phyloP scores from a whole-genome alignment of 2,888 invertebrate species.

The Conus canariensis region DNA sequence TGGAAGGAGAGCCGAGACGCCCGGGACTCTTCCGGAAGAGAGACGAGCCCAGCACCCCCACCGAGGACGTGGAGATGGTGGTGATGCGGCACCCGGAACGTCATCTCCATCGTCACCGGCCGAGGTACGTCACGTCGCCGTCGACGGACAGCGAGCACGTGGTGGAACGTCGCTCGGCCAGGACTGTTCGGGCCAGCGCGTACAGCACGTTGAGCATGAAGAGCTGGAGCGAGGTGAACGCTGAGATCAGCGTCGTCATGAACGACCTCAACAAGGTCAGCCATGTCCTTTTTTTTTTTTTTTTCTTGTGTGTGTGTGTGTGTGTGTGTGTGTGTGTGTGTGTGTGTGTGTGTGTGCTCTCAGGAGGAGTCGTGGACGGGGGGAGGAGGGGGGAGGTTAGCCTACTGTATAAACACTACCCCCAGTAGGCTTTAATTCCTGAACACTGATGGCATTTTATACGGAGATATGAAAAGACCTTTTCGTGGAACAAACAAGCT shows the following conservation, averaged over 20 bases:
- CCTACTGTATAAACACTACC: no score
- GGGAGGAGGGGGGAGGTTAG: no score
- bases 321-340: not conserved
- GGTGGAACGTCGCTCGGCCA: not conserved
- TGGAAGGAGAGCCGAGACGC: not conserved
- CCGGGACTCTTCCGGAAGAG: no score
- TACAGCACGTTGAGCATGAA: slow-evolving; percentile 37
- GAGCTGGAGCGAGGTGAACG: slow-evolving; percentile 38
- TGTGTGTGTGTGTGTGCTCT: not conserved
- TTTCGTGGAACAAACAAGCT: no score
- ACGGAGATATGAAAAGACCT: no score
- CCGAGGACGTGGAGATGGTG: slow-evolving; percentile 16
- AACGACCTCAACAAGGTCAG: slow-evolving; percentile 26
- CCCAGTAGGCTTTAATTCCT: no score
- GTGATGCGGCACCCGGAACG: slow-evolving; percentile 25
- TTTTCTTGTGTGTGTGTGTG: not conserved
- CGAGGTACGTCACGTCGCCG: not conserved
- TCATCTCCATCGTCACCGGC: not conserved
- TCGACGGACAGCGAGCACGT: not conserved
- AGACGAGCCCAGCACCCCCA: not conserved
- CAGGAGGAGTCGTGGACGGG: no score
- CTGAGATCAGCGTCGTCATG: slow-evolving; percentile 10
- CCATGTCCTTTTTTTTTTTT: not conserved
- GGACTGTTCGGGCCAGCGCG: slow-evolving; percentile 13
- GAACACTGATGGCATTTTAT: no score